Base-by-base conservation (phyloP, 2,797 vertebrate species). In the Sphenodon punctatus region DNA sequence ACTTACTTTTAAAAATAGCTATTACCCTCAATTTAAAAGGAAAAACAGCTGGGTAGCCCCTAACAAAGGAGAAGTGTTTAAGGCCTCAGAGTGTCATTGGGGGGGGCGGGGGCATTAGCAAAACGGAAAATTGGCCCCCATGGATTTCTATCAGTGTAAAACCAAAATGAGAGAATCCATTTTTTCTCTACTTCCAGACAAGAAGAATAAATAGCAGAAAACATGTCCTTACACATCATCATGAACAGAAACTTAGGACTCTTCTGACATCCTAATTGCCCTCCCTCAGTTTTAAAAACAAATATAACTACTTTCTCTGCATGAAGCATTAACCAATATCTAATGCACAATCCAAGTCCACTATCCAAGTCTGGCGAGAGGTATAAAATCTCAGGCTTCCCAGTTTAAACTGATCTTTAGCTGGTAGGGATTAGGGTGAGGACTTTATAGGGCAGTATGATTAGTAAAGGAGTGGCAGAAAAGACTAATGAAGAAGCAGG, bases 241-340 rank as follows among this genome's bases (percentile, higher is more conserved):
- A 22, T 27, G 9, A 12, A 67, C 67, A 15, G 68, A 72, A 89
- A 86, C 38, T 9, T 5, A 7, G 1, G 7, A 4, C 19, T 2
- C 2, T 38, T 69, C 25, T 27, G 15, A 63, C 10, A 20, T 20
- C 58, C 10, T n/a, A n/a, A n/a, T n/a, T n/a, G n/a, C n/a, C n/a
- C n/a, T n/a, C 8, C 19, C 19, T 58, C 34, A 10, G 22, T 36
- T 22, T 36, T 32, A 34, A 11, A 20, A 6, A 30, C 22, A 12
- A 22, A 22, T 58, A 15, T 12, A n/a, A 2, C 2, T 55, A 51
- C 30, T 36, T 46, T 34, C 36, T 27, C 17, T 10, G 42, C 0
- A 30, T 9, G 20, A 48, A 6, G 23, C 3, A 0, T 2, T 64
- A 20, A 65, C 22, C 53, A 39, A 27, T 0, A 60, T 15, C 5